These are phyloP conservation scores for Heteromyza rotundicornis DNA, from an alignment of 2,888 invertebrate species.

Conservation along the genomic window DNA sequence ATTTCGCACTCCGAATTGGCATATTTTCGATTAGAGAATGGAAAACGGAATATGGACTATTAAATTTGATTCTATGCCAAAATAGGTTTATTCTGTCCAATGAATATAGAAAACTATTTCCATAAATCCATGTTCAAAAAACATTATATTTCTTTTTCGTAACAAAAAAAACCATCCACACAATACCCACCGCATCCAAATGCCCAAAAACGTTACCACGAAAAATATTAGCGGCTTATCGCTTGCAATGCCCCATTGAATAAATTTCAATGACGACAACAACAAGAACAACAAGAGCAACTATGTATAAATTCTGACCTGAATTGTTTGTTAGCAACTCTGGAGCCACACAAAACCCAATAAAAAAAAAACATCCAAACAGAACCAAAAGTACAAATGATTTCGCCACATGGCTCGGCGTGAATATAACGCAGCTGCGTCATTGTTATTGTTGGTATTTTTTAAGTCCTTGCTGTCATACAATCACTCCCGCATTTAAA, in stretches of 20 bases:
- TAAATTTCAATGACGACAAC: conserved; percentile 42
- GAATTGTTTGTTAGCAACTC: background rate
- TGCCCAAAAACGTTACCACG: conserved; percentile 18
- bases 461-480: too few relatives aligned
- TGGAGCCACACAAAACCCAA: background rate
- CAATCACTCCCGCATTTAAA: background rate
- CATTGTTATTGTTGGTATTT: too few relatives aligned
- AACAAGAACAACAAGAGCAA: too few relatives aligned
- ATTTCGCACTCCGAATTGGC: too few relatives aligned
- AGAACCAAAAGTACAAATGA: too few relatives aligned
- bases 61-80: too few relatives aligned
- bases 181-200: too few relatives aligned
- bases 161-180: background rate
- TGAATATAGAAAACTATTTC: background rate
- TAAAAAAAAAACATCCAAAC: background rate
- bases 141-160: too few relatives aligned
- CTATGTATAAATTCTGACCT: background rate
- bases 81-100: background rate
- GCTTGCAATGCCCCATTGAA: conserved; percentile 47
- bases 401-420: too few relatives aligned
- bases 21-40: too few relatives aligned
- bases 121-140: background rate
- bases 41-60: too few relatives aligned
- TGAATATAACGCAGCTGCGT: too few relatives aligned
- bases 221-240: conserved; percentile 48